Base-by-base conservation (phyloP, 1,140 invertebrate genomes). In the Apolygus lucorum region DNA sequence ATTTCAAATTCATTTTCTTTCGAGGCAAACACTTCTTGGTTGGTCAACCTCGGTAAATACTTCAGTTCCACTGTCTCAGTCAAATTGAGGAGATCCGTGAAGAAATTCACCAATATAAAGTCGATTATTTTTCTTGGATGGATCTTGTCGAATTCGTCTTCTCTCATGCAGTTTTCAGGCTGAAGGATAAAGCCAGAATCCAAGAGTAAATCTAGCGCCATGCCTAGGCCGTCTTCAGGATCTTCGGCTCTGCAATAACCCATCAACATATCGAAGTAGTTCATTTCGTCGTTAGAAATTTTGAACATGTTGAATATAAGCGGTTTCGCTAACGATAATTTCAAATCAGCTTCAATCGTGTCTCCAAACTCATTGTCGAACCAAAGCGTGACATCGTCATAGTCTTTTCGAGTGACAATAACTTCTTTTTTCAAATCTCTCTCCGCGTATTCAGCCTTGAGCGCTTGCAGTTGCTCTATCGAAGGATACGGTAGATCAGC, bases 211-310 rank as follows among this genome's bases (percentile, higher is more conserved):
- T 80, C 79, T 11, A 87, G 73, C 1, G 84, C 84, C 69, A 80
- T 82, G 0, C 78, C 80, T 28, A 87, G 80, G 0, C 85, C 86
- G 71, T 80, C 75, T 2, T 78, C 76, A 1, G 82, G 79, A 75
- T 83, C 75, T 13, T 74, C 68, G 71, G 78, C 81, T 76, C 86
- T 86, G 73, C 84, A 86, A 75, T 86, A 84, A 14, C 80, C 80
- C 63, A 87, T 73, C 21, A 87, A 72, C 70, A 86, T 77, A 1
- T 80, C 82, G 0, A 83, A 82, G 75, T 87, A 87, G 74, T 86
- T 85, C 68, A 86, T 78, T 21, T 73, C 72, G 66, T 82, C 67
- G 66, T 77, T 71, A 68, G 78, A 70, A 4, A 77, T 74, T 73
- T 79, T 76, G 74, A 81, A 87, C 71, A 86, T 75, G 70, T 81